Percentiles rank a stretch among this genome's conserved stretches.
phyloP scores from a whole-genome alignment of 2,888 invertebrate genomes.

The Cylindroiulus punctatus region DNA sequence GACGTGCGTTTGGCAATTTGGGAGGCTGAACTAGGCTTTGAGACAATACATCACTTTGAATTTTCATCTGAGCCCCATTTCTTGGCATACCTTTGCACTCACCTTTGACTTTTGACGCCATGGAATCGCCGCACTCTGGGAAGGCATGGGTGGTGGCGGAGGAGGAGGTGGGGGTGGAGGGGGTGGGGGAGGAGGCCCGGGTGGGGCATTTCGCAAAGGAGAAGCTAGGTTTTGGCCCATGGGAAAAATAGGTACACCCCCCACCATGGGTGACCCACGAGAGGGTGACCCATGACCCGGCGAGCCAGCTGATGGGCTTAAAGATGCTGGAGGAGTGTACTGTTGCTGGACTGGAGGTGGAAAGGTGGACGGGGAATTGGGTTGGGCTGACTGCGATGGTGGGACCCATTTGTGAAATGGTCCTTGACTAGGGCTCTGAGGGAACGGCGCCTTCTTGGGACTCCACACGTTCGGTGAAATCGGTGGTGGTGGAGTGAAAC shows the following conservation, averaged over 20 bases:
- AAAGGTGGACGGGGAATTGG: not conserved
- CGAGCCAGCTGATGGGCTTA: not conserved
- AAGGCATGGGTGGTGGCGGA: conserved; percentile 57
- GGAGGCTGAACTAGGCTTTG: not conserved
- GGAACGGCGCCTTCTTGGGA: conserved; percentile 45
- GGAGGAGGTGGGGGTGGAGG: conserved; percentile 56
- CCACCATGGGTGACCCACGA: not conserved
- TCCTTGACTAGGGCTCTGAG: conserved; percentile 41
- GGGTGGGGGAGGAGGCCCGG: conserved; percentile 51
- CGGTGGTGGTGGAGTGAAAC: conserved; percentile 55
- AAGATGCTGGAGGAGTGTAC: not conserved
- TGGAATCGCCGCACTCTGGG: conserved; percentile 51
- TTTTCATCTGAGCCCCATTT: not conserved
- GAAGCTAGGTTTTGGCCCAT: conserved; percentile 35
- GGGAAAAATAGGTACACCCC: conserved; percentile 16
- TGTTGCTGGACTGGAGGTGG: conserved; percentile 48
- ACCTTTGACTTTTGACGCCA: conserved; percentile 57
- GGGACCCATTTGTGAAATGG: conserved; percentile 36
- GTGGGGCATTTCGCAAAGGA: conserved; percentile 40
- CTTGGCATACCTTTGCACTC: not conserved
- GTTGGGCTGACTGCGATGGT: not conserved
- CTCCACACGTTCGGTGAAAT: conserved; percentile 54
- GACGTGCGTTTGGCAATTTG: not conserved
- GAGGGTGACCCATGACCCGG: conserved; percentile 28
- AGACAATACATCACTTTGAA: not conserved